A percentile compares a stretch with the other conserved stretches of the same genome.
These are phyloP conservation scores for Chauna torquata DNA, from an alignment of 2,113 vertebrate species.

Conservation along the genomic window DNA sequence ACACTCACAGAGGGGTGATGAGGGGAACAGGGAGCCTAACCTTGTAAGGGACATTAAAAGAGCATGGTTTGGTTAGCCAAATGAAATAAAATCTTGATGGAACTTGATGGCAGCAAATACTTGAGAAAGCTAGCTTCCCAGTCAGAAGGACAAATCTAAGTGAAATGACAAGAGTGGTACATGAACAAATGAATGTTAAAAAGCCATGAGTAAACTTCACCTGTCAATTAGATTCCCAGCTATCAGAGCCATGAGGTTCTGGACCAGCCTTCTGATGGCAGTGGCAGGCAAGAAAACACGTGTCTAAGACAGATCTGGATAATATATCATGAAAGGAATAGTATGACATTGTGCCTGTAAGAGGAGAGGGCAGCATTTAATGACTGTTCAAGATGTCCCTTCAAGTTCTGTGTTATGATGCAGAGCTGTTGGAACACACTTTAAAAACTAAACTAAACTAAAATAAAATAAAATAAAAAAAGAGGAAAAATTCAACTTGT, in stretches of 20 bases:
- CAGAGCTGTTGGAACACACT: neutral
- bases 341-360: neutral
- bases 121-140: accelerated
- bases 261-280: neutral
- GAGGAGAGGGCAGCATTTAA: neutral
- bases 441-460: too few relatives aligned
- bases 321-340: neutral
- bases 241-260: neutral
- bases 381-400: neutral
- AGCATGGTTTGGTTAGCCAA: neutral
- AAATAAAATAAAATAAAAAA: neutral
- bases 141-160: neutral
- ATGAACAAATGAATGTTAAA: neutral
- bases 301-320: neutral
- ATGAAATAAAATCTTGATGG: neutral
- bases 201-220: neutral
- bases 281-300: accelerated
- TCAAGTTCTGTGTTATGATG: neutral
- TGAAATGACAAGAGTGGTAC: neutral
- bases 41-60: neutral
- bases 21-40: neutral
- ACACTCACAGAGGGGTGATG: neutral
- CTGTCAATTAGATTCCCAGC: neutral
- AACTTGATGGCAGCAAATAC: neutral
- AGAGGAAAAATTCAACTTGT: neutral